Evolutionary conservation across 2,797 vertebrate genomes (phyloP), one percentile per base, ranked within the genome.

Genomic region (Enteromius treurensis): DNA sequence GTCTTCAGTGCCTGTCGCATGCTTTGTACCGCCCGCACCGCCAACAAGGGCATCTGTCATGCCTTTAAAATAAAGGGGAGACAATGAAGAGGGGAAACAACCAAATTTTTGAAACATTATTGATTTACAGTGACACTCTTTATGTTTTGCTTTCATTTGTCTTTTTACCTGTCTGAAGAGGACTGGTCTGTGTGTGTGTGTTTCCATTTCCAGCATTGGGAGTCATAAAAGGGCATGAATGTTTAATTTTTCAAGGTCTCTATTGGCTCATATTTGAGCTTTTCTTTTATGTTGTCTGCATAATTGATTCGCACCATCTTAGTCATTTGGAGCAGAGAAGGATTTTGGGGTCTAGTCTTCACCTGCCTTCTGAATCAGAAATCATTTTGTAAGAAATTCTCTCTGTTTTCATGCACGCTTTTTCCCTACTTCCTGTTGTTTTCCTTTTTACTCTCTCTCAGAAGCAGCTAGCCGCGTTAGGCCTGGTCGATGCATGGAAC

Each of bases 11-110:
- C 88, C 91, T 92, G 93, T 92, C 90, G 89, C 87, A 92, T 88
- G 91, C 91, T 93, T 92, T 94, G 92, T 94, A 92, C 90, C 89
- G 88, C 91, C 68, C 87, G 86, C 86, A 17, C 75, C 76, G 89
- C 91, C 89, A 90, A 92, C 93, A 93, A 94, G 93, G 93, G 91
- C 93, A 92, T 90, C 92, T 90, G 93, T 93, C 93, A 91, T 87
- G 68, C 64, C 77, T 82, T 86, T 80, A 77, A 86, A 85, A 83
- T 49, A 6, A 13, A 85, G 87, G 74, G 69, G 79, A 80, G 70
- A 87, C 82, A 85, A 88, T 86, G 89, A 90, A 91, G 89, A 91
- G 88, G 87, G 86, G 84, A 69, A 17, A 82, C 62, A 80, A 78
- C 53, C 64, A 23, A 79, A 87, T 75, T 81, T 80, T 85, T 71